Conservation (phyloP, 2,888 invertebrate genomes). For the Cheilosia soror region DNA sequence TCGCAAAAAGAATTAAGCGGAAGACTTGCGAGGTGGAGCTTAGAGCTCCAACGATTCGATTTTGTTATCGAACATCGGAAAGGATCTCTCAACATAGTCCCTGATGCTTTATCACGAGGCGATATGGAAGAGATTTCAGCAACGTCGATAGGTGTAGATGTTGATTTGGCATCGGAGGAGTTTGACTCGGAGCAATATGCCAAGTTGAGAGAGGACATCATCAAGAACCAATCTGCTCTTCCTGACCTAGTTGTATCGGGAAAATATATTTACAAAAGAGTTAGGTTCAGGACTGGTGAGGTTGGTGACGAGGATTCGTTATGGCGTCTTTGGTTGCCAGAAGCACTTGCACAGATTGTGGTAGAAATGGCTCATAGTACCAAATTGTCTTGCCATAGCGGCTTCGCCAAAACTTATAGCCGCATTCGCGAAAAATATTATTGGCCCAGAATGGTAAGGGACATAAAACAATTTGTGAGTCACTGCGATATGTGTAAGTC, state of each 20-base stretch:
- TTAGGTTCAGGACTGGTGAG: neutral
- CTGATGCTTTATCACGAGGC: neutral
- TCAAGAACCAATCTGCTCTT: too few species aligned
- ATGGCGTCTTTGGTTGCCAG: too few species aligned
- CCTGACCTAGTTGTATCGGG: neutral
- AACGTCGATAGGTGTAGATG: slow-evolving; percentile 5
- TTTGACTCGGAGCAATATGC: slow-evolving; percentile 19
- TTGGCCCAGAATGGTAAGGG: too few species aligned
- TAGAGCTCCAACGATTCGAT: slow-evolving; percentile 17
- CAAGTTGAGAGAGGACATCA: neutral
- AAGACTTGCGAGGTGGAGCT: neutral
- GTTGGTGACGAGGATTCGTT: neutral
- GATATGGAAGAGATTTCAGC: neutral
- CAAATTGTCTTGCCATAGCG: neutral
- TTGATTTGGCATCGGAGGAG: slow-evolving; percentile 3
- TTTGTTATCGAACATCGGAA: slow-evolving; percentile 30
- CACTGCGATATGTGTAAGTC: too few species aligned
- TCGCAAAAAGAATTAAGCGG: neutral
- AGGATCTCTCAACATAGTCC: slow-evolving; percentile 26
- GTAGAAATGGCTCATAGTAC: neutral
- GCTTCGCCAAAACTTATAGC: neutral
- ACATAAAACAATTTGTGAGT: too few species aligned
- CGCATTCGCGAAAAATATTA: neutral
- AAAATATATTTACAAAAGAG: slow-evolving; percentile 7
- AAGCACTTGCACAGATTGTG: too few species aligned